Percentiles rank a stretch among this genome's conserved stretches.
These are phyloP conservation scores for Globodera ellingtonae DNA, from an alignment of 1,140 invertebrate genomes.

Conservation along the genomic window DNA sequence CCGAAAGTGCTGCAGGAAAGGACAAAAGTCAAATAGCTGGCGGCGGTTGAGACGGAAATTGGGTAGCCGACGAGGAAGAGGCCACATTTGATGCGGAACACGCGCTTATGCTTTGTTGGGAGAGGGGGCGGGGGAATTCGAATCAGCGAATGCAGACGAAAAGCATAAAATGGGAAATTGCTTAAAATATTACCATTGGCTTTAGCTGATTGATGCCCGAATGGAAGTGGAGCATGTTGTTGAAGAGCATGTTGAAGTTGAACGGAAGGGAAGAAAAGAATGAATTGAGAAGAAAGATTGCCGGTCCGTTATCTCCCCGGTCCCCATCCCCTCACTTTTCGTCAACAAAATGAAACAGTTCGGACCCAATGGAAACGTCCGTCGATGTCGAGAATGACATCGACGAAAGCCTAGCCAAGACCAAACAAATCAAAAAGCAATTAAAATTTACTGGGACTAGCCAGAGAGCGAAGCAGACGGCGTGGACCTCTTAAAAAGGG, in stretches of 20 bases:
- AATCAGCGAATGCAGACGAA: too few species aligned
- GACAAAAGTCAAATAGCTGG: conserved; percentile 45
- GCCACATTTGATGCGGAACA: conserved; percentile 44
- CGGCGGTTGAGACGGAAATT: conserved; percentile 44
- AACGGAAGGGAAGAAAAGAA: conserved; percentile 17
- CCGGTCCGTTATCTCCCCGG: too few species aligned
- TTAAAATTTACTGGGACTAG: conserved; percentile 31
- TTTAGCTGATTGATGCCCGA: conserved; percentile 36
- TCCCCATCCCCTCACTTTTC: too few species aligned
- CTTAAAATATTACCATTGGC: conserved; percentile 9
- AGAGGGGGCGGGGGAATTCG: too few species aligned
- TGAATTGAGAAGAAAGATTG: background rate
- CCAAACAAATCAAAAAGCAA: background rate
- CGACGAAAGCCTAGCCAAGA: too few species aligned
- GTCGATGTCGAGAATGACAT: too few species aligned
- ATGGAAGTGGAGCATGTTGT: conserved; percentile 46
- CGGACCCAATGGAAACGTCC: too few species aligned
- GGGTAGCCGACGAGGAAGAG: conserved; percentile 45
- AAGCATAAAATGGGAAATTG: too few species aligned
- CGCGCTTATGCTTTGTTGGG: conserved; percentile 38
- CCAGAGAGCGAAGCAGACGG: conserved; percentile 49
- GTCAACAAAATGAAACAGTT: too few species aligned
- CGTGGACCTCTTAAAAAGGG: conserved; percentile 48
- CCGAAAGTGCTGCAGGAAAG: conserved; percentile 37
- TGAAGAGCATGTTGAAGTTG: conserved; percentile 58